phyloP scores from a whole-genome alignment of 2,113 vertebrate genomes.

The Fregetta grallaria region DNA sequence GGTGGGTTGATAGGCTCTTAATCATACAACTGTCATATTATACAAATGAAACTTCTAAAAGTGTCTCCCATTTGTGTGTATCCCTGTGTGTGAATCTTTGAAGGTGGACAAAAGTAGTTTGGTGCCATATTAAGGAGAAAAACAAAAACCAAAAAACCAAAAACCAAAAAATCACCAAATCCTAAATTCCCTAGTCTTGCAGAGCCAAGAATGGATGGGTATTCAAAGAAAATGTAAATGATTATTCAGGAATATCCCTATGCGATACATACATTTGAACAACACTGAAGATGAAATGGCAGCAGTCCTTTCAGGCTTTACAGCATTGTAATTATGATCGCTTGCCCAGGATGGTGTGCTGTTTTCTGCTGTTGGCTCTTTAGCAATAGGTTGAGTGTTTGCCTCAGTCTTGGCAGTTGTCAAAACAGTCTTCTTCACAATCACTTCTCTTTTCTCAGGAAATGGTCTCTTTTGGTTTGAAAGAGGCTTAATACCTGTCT shows the following conservation, averaged over 20 bases:
- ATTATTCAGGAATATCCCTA: slow-evolving; percentile 76
- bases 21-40: not conserved
- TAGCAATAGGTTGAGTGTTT: slow-evolving; percentile 35
- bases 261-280: slow-evolving; percentile 94
- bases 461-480: slow-evolving; percentile 74
- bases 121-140: not conserved
- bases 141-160: no score
- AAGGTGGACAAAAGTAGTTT: not conserved
- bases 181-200: slow-evolving; percentile 28
- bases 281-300: slow-evolving; percentile 84
- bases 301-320: slow-evolving; percentile 90
- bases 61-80: not conserved
- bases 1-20: not conserved
- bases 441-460: slow-evolving; percentile 72
- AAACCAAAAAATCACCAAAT: not conserved
- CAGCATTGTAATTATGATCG: slow-evolving; percentile 91
- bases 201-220: slow-evolving; percentile 41
- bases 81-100: slow-evolving; percentile 36
- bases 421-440: slow-evolving; percentile 57
- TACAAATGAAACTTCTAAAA: not conserved
- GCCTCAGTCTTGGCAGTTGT: slow-evolving; percentile 55
- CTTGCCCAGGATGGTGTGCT: slow-evolving; percentile 80
- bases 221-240: slow-evolving; percentile 43
- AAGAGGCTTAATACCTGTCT: slow-evolving; percentile 67
- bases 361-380: slow-evolving; percentile 75